Base-by-base conservation (phyloP, 2,888 invertebrate species). In the Entomobrya multifasciata region DNA sequence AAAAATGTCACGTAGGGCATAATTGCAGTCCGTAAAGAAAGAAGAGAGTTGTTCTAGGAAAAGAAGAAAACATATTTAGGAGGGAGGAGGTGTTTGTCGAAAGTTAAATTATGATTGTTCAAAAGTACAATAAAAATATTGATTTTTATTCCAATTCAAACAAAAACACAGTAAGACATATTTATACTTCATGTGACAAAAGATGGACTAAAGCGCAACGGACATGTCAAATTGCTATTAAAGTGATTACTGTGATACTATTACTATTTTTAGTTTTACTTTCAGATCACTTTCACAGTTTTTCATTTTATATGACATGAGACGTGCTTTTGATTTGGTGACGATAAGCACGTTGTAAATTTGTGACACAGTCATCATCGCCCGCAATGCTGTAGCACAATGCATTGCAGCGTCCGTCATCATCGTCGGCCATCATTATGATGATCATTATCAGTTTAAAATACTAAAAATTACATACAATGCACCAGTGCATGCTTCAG, bases 281-380 rank as follows among this genome's bases (percentile, higher is more conserved):
- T 47, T 78, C 47, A 17, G 70, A 81, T 81, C 57, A 80, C 81
- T 81, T 81, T 81, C 81, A 44, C 72, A 81, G 67, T 55, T 47
- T 52, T 74, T 52, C n/a, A n/a, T n/a, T n/a, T n/a, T n/a, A n/a
- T n/a, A n/a, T 52, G 30, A 74, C 52, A 41, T 74, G 67, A 80
- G 44, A 81, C 81, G 70, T 81, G 81, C 57, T 27, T 70, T 17
- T 72, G 72, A 81, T 81, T 27, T 72, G 72, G 60, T 81, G 81
- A 81, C 57, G 81, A 81, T 80, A 80, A 80, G 47, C 30, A 49
- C 8, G 10, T 27, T 41, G n/a, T 62, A 76, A 65, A 79, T 27
- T 25, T 41, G n/a, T n/a, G n/a, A n/a, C n/a, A 62, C 65, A 60
- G 25, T 13, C 22, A 76, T 10, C 27, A 27, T n/a, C n/a, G n/a